phyloP scores from a whole-genome alignment of 1,140 invertebrate genomes.

The Lycorma delicatula region DNA sequence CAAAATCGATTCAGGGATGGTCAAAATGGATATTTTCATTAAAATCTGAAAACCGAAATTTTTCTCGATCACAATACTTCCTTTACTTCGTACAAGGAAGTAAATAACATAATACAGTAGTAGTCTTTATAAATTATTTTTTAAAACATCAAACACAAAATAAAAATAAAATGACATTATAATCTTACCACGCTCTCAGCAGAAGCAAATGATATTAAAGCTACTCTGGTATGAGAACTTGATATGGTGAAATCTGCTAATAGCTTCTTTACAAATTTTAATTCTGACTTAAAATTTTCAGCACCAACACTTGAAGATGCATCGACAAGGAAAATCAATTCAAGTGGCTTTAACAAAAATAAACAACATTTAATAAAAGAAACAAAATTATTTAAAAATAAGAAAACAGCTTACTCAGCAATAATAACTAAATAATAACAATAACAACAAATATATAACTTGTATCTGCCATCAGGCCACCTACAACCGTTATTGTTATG shows the following conservation, averaged over 20 bases:
- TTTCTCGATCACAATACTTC: no score
- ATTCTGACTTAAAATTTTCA: constrained; percentile 56
- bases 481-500: not conserved
- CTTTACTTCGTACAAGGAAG: no score
- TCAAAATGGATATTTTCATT: no score
- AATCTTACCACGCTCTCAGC: constrained; percentile 42
- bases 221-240: constrained; percentile 50
- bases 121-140: no score
- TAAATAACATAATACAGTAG: no score
- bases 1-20: no score
- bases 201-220: constrained; percentile 58
- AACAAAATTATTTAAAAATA: not conserved
- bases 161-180: not conserved
- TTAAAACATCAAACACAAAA: not conserved
- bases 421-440: not conserved
- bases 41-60: no score
- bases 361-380: not conserved
- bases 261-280: constrained; percentile 61
- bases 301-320: constrained; percentile 56
- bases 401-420: not conserved
- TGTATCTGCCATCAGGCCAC: not conserved
- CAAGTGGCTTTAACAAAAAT: constrained; percentile 40
- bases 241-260: constrained; percentile 61
- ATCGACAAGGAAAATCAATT: constrained; percentile 61
- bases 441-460: not conserved